These are phyloP conservation scores for Epinephelus malabaricus DNA, from an alignment of 2,797 vertebrate genomes.

Conservation along the genomic window DNA sequence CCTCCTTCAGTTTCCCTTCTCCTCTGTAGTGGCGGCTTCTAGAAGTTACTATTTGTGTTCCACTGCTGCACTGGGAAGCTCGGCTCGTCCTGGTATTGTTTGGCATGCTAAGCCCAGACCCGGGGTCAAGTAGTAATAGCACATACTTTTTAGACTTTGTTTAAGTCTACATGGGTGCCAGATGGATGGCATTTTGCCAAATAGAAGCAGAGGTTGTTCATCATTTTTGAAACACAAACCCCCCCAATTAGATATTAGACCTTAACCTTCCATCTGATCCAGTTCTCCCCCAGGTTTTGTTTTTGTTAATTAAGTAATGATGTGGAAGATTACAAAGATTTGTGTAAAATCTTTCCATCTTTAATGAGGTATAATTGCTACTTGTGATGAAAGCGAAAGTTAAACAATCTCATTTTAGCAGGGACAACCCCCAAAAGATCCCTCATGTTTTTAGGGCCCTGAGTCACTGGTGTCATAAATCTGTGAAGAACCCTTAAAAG, in stretches of 20 bases:
- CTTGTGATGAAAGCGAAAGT: constrained; percentile 50
- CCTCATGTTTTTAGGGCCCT: neutral
- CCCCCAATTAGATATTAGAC: constrained; percentile 34
- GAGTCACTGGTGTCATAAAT: constrained; percentile 44
- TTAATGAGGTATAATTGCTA: constrained; percentile 52
- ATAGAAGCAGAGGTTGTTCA: constrained; percentile 34
- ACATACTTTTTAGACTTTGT: constrained; percentile 43
- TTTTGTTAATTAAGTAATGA: constrained; percentile 44
- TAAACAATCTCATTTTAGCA: constrained; percentile 12
- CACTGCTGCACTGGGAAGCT: constrained; percentile 68
- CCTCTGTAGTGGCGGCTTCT: constrained; percentile 74
- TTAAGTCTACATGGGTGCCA: constrained; percentile 39
- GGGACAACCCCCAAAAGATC: neutral
- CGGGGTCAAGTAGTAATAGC: constrained; percentile 66
- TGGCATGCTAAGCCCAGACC: constrained; percentile 64
- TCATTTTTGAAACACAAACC: constrained; percentile 34
- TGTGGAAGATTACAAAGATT: constrained; percentile 22
- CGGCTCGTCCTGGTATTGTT: constrained; percentile 81
- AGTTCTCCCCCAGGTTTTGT: constrained; percentile 1
- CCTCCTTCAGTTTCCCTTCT: constrained; percentile 74
- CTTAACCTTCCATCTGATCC: constrained; percentile 20
- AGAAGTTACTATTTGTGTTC: constrained; percentile 84
- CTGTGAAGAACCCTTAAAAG: constrained; percentile 21
- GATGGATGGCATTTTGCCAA: constrained; percentile 53
- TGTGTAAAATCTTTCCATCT: constrained; percentile 11